Percentiles rank a stretch among this genome's conserved stretches.
These are phyloP conservation scores for Macaca mulatta DNA, from an alignment of 2,113 vertebrate genomes.

Conservation along the genomic window DNA sequence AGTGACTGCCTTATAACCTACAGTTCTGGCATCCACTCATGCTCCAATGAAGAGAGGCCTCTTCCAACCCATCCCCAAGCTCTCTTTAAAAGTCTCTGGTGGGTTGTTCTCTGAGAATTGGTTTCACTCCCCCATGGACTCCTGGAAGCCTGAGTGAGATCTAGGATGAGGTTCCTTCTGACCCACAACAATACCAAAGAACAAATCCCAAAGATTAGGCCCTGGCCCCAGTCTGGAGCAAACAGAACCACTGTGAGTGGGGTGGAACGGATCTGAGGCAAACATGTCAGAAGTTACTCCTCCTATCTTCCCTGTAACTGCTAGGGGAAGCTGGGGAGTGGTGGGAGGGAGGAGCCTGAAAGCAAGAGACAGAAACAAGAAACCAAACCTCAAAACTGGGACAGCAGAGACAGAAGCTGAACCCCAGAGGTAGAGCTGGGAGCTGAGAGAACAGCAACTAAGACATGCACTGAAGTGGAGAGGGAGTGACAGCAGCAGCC, in stretches of 20 bases:
- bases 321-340: constrained; percentile 49
- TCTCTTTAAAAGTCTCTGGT: constrained; percentile 41
- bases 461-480: constrained; percentile 75
- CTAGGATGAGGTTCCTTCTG: constrained; percentile 14
- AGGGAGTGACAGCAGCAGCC: constrained; percentile 60
- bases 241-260: constrained; percentile 16
- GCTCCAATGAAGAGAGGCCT: constrained; percentile 10
- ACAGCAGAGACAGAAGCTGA: constrained; percentile 70
- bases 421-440: constrained; percentile 63
- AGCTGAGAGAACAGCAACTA: constrained; percentile 66
- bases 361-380: constrained; percentile 70
- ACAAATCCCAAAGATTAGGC: constrained; percentile 27
- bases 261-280: constrained; percentile 54
- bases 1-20: constrained; percentile 38
- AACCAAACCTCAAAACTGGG: constrained; percentile 79
- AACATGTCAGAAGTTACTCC: constrained; percentile 42
- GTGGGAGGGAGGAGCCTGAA: constrained; percentile 50
- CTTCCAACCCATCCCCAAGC: neutral
- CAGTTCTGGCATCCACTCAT: constrained; percentile 44
- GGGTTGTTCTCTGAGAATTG: constrained; percentile 39
- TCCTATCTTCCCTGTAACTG: constrained; percentile 46
- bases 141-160: constrained; percentile 11
- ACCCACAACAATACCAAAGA: constrained; percentile 38
- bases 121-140: neutral
- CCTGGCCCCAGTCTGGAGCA: constrained; percentile 13